Evolutionary conservation across 2,888 invertebrate species (phyloP).

Genomic region (Synergus gifuensis): DNA sequence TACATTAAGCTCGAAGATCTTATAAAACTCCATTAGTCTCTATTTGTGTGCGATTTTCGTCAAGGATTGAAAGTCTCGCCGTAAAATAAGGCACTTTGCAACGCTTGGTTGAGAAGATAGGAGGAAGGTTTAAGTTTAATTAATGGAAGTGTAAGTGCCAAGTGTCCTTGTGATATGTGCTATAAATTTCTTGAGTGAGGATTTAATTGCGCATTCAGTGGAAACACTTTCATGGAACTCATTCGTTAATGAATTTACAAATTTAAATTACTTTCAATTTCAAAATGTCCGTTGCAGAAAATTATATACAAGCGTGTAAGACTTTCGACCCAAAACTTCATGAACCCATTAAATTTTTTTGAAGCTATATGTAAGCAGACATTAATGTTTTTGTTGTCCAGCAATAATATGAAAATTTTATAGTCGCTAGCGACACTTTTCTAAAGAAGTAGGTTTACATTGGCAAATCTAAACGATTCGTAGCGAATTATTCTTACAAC

Average conservation of each 20-base stretch:
- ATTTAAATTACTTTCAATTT: no score
- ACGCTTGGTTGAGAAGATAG: background rate
- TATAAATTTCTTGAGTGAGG: background rate
- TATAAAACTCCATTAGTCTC: background rate
- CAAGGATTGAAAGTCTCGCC: background rate
- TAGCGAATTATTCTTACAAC: conserved; percentile 9
- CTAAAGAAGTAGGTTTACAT: background rate
- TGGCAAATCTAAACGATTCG: background rate
- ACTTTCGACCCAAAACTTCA: background rate
- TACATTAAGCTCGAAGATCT: background rate
- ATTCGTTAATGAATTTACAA: background rate
- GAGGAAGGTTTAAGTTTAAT: background rate
- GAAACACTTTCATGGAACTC: background rate
- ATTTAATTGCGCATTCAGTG: background rate
- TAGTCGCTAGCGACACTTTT: background rate
- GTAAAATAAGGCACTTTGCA: background rate
- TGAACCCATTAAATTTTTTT: background rate
- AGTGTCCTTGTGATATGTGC: background rate
- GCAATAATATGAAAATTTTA: conserved; percentile 1
- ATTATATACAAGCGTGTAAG: background rate
- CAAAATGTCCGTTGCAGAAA: background rate
- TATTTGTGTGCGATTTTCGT: conserved; percentile 3
- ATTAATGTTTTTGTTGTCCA: background rate
- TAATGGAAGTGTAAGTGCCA: background rate
- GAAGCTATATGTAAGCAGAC: background rate